Evolutionary conservation across 2,113 vertebrate genomes (phyloP), one percentile per base, ranked within the genome.

Genomic region (Acrocephalus kingi): DNA sequence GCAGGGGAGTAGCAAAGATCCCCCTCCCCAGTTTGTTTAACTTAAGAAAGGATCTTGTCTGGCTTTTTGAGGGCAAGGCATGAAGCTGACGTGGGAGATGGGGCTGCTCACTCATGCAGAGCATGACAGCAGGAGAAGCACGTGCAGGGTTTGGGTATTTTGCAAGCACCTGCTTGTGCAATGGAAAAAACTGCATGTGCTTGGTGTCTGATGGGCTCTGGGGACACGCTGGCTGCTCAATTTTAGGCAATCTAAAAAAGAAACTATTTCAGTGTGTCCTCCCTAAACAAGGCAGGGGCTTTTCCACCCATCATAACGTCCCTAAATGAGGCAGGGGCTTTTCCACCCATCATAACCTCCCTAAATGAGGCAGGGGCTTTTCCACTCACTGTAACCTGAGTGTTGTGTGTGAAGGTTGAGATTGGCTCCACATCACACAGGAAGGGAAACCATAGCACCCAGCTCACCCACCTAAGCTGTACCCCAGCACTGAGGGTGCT

Each of bases 161-260:
- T 94, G 90, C 90, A 96, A 96, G 78, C 24, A 64, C 33, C 73
- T 87, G 92, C 95, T 96, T 96, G 56, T 94, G 93, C 90, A 97
- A 94, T 94, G 96, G 77, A 56, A 91, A 90, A 83, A 84, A 66
- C 10, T 3, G 84, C 77, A 62, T 12, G 43, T 89, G 35, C 74
- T 62, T 10, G 17, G 68, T 74, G 91, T 54, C 79, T 67, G 79
- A 74, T 1, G 25, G 33, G 72, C 6, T 2, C 49, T 33, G 59
- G 80, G 84, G 76, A 91, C 56, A 12, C 0, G 3, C 69, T 55
- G 73, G 33, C 63, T 67, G 87, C 64, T 89, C 31, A 43, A 27
- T 89, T 91, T 87, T 52, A 81, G 43, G 61, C 78, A 33, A 2
- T 43, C 33, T 69, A 49, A 66, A 30, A 89, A 30, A 89, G 66